Percentiles rank a stretch among this genome's conserved stretches.
Conservation (phyloP, 2,888 invertebrate genomes). For the Tetheella fluctuosa region DNA sequence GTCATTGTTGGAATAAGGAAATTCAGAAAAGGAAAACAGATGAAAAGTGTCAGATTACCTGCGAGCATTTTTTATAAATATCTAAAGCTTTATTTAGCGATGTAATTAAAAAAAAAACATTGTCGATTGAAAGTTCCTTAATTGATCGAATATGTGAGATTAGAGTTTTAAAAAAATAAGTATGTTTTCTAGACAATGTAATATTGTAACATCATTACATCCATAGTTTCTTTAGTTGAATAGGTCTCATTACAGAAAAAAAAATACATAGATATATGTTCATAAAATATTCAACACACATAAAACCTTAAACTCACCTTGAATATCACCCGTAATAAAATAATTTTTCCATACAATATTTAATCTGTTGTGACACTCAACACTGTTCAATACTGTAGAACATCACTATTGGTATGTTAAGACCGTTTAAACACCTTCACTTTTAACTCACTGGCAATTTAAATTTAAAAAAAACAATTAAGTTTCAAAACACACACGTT, state of each 20-base stretch:
- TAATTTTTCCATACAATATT: background rate
- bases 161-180: too few relatives aligned
- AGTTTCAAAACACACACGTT: slow-evolving; percentile 6
- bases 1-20: background rate
- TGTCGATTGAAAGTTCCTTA: too few relatives aligned
- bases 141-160: too few relatives aligned
- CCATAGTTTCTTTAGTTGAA: too few relatives aligned
- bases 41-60: background rate
- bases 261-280: background rate
- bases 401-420: slow-evolving; percentile 3
- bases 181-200: too few relatives aligned
- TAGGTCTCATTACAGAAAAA: too few relatives aligned
- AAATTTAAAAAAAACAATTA: background rate
- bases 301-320: background rate
- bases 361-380: background rate
- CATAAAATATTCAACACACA: background rate
- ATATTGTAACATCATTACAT: too few relatives aligned
- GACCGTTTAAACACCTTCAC: background rate
- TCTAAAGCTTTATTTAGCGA: too few relatives aligned
- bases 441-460: background rate
- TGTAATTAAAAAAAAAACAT: too few relatives aligned
- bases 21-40: background rate
- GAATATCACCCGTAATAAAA: background rate
- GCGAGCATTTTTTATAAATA: too few relatives aligned
- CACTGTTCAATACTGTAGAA: background rate